Percentiles rank a stretch among this genome's conserved stretches.
These are phyloP conservation scores for Hypocryptadius cinnamomeus DNA, from an alignment of 2,113 vertebrate genomes.

Conservation along the genomic window DNA sequence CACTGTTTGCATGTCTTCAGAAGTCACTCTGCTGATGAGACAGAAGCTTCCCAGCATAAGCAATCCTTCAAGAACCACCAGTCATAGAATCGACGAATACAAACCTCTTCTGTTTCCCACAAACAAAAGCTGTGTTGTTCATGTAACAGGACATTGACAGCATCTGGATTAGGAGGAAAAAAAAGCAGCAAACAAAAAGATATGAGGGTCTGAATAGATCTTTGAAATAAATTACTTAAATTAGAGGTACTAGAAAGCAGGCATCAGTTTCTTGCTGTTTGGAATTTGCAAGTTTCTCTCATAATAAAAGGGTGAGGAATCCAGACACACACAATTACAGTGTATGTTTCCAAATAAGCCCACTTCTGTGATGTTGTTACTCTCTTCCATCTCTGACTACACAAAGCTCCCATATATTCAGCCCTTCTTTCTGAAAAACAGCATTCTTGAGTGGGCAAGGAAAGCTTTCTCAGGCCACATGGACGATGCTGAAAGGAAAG, in stretches of 20 bases:
- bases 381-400: background rate
- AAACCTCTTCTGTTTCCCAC: background rate
- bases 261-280: background rate
- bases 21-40: background rate
- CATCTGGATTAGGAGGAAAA: background rate
- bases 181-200: background rate
- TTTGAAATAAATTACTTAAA: background rate
- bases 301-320: background rate
- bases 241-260: background rate
- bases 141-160: background rate
- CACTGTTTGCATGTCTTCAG: background rate
- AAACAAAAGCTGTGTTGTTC: constrained; percentile 6
- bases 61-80: background rate
- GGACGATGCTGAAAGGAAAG: background rate
- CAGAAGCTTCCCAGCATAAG: background rate
- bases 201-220: background rate
- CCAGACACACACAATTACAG: background rate
- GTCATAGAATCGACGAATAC: background rate
- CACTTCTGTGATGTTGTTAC: background rate
- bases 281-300: background rate
- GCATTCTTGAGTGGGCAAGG: background rate
- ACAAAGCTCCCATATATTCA: background rate
- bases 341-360: background rate
- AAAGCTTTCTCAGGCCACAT: background rate
- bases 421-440: background rate